A percentile compares a stretch with the other conserved stretches of the same genome.
Conservation (phyloP, 2,888 invertebrate species). For the Azorinus chamasolen region DNA sequence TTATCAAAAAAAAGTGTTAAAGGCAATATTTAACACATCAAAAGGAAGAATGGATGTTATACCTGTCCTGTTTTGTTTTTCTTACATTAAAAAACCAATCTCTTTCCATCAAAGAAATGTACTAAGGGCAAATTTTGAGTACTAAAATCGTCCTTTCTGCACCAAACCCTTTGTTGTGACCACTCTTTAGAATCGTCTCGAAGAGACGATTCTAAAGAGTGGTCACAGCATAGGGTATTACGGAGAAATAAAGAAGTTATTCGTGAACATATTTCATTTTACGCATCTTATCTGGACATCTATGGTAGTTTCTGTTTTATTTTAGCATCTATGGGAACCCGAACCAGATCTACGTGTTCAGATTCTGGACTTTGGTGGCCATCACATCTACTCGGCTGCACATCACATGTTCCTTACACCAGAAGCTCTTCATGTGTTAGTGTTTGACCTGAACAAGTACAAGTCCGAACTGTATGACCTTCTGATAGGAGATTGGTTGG, state of each 20-base stretch:
- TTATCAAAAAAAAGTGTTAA: too few species aligned
- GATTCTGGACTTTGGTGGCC: constrained; percentile 82
- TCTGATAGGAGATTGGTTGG: constrained; percentile 80
- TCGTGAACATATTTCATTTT: neutral
- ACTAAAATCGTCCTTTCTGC: too few species aligned
- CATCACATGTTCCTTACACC: constrained; percentile 82
- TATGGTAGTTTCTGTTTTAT: neutral
- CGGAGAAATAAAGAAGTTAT: too few species aligned
- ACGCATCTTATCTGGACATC: neutral
- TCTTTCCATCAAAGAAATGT: too few species aligned
- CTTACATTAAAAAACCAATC: too few species aligned
- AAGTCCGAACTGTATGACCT: constrained; percentile 68
- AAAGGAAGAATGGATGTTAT: too few species aligned
- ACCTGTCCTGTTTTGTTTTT: too few species aligned
- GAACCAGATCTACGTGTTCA: constrained; percentile 79
- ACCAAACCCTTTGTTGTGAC: too few species aligned
- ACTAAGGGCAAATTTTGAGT: too few species aligned
- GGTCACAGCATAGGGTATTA: neutral
- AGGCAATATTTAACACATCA: too few species aligned
- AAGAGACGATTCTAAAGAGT: too few species aligned
- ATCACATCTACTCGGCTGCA: constrained; percentile 84
- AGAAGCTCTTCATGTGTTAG: constrained; percentile 80
- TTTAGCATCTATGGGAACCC: constrained; percentile 81
- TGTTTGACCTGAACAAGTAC: constrained; percentile 78
- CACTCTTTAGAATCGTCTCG: too few species aligned